Evolutionary conservation across 2,797 vertebrate species (phyloP), one percentile per base, ranked within the genome.

Genomic region (Cossypha polioptera): DNA sequence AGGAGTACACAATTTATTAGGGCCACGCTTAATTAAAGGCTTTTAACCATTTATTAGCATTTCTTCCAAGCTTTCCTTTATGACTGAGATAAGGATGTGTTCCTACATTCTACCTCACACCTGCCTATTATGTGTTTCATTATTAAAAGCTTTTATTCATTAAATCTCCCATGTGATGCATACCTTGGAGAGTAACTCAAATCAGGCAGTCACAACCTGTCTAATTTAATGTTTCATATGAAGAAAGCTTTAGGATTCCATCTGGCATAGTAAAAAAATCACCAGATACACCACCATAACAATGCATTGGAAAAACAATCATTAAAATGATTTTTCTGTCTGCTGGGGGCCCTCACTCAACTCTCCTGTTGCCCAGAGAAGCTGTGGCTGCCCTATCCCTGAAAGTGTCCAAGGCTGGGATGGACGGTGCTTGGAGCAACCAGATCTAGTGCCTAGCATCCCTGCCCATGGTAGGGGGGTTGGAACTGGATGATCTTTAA

Each of bases 101-200:
- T 96, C 31, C 51, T 81, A 33, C 26, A 86, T 91, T 75, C 73
- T 62, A n/a, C 33, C 51, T 95, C 90, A 93, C 92, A 96, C 91
- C 92, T 95, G 92, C 58, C 92, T 81, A 48, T 93, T 92, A 90
- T 31, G 61, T 94, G 91, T 88, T 96, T 91, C 90, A 92, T 94
- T 95, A 91, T 73, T 92, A 86, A 95, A 92, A 88, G 38, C 66
- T 88, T 88, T 92, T 55, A 84, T 90, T 96, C 0, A 0, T 88
- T 81, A 86, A 84, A 62, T 84, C 35, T 92, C 94, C 88, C 79
- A 65, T n/a, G 73, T 84, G 93, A 78, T 55, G 24, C 47, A 55
- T 88, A 86, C 90, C 82, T 72, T 69, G 74, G 88, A 94, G 90
- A 92, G 29, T 55, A 84, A 91, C 76, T 92, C 65, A 75, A 92